Base-by-base conservation (phyloP, 2,888 invertebrate species). In the Arenicola marina region DNA sequence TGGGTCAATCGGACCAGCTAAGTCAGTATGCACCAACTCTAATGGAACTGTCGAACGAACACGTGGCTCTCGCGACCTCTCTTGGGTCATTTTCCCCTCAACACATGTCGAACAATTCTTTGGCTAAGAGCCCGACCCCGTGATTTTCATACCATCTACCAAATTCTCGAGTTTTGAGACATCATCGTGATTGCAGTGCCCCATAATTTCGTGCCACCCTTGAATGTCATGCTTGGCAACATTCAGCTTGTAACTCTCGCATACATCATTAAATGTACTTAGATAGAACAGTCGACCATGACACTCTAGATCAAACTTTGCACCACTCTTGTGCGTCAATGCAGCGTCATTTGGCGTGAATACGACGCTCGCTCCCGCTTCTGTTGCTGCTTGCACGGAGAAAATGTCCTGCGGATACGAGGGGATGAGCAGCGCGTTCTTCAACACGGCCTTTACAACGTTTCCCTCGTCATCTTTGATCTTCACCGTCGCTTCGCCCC, bases 311-410 rank as follows among this genome's bases (percentile, higher is more conserved):
- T 62, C 11, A 34, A 69, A 68, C n/a, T 44, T 57, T 29, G 64
- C 56, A 31, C 58, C 67, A 57, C 43, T 51, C 33, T 44, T 15
- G 33, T 33, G 18, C 3, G 43, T 31, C 21, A 58, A 24, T 26
- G 45, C 53, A 33, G 64, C 59, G 45, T 28, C 29, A 26, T 62
- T 38, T 58, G 57, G 63, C 21, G 45, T 24, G 51, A 70, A 68
- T 18, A 31, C 56, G 2, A 70, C 56, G 1, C 31, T 56, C 24
- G 60, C 70, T 3, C 66, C 63, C 15, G 62, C 63, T 15, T 62
- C 53, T 28, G 62, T 62, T 29, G 66, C 68, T 24, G 68, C 68
- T 34, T 66, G 64, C 18, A 71, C 71, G 28, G 70, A 71, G 38
- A 70, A 71, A 44, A 68, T 68, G 51, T 67, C 59, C 26, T 63